Conservation (phyloP, 2,888 invertebrate species). For the Zootermopsis nevadensis region DNA sequence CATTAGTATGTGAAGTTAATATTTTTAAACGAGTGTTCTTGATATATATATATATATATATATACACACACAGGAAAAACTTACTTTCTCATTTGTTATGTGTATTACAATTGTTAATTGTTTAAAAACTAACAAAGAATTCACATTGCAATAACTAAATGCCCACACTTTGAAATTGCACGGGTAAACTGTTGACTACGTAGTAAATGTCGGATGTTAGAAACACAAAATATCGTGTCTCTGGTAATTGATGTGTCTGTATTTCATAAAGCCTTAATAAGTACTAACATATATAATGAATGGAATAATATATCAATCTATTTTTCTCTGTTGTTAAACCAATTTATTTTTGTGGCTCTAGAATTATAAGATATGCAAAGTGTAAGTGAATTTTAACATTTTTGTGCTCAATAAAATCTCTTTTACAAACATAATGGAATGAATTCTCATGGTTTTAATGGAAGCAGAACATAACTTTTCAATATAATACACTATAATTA, state of each 20-base stretch:
- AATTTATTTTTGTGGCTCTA: slow-evolving; percentile 27
- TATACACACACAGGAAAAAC: no score
- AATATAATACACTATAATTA: neutral
- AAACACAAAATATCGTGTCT: neutral
- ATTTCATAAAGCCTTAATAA: slow-evolving; percentile 14
- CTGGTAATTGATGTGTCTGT: slow-evolving; percentile 21
- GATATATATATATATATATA: no score
- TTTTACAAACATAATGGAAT: neutral
- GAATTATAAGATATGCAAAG: slow-evolving; percentile 1
- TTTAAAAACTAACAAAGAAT: neutral
- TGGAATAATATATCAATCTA: slow-evolving; percentile 16
- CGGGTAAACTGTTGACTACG: slow-evolving; percentile 11
- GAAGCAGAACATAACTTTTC: neutral
- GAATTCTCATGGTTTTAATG: neutral
- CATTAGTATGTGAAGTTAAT: no score
- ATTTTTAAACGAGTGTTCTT: no score
- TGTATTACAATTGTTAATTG: no score
- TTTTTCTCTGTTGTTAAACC: slow-evolving; percentile 25
- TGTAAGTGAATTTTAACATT: slow-evolving; percentile 8
- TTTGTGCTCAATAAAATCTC: slow-evolving; percentile 6
- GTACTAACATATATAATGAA: neutral
- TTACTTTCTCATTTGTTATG: no score
- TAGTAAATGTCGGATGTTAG: slow-evolving; percentile 8
- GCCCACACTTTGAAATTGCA: neutral
- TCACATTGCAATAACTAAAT: slow-evolving; percentile 10